Evolutionary conservation across 2,797 vertebrate species (phyloP).

Genomic region (Xiphorhynchus erythropygius): DNA sequence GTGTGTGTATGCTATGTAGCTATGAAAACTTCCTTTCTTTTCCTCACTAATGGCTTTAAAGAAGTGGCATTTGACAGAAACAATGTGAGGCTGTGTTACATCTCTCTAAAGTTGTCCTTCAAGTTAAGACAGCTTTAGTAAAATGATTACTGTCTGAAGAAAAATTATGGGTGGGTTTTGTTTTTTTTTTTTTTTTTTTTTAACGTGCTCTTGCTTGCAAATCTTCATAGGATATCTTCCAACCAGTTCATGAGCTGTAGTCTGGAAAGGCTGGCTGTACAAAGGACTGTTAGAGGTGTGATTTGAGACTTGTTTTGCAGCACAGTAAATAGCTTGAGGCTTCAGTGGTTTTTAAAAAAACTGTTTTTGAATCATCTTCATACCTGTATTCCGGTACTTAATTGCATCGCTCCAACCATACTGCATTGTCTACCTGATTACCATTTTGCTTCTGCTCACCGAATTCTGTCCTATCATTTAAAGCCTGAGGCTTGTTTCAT

Average conservation of each 20-base stretch:
- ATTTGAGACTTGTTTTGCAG: conserved; percentile 31
- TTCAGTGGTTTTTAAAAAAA: background rate
- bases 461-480: background rate
- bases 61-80: background rate
- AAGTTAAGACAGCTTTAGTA: background rate
- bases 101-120: background rate
- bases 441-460: conserved; percentile 51
- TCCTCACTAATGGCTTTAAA: background rate
- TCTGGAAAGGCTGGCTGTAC: background rate
- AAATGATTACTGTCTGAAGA: background rate
- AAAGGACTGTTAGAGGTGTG: background rate
- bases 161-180: background rate
- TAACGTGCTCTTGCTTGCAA: conserved; percentile 3
- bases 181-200: background rate
- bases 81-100: background rate
- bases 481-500: conserved; percentile 24
- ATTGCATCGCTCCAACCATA: conserved; percentile 31
- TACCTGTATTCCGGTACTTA: conserved; percentile 47
- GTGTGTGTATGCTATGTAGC: background rate
- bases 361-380: conserved; percentile 53
- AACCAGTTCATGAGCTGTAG: background rate
- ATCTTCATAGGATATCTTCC: conserved; percentile 10
- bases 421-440: conserved; percentile 63
- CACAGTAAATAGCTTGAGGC: conserved; percentile 40
- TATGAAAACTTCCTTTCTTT: conserved; percentile 15